Conservation (phyloP, 2,888 invertebrate species). For the Cryptophagus acutangulus region DNA sequence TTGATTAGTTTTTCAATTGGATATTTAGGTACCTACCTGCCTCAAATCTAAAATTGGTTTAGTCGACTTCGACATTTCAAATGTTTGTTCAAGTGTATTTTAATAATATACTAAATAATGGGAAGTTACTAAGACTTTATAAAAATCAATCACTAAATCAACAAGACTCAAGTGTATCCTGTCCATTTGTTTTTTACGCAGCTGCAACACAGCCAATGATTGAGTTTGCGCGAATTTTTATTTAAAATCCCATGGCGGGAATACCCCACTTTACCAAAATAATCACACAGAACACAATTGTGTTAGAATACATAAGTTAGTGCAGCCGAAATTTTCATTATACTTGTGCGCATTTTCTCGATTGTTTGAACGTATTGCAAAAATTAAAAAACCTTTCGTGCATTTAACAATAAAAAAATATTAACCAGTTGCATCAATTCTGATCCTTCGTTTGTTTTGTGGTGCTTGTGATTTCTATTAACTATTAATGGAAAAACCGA, state of each 20-base stretch:
- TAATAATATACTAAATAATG: too few relatives aligned
- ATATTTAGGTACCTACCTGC: conserved; percentile 50
- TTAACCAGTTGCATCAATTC: too few relatives aligned
- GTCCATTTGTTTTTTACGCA: too few relatives aligned
- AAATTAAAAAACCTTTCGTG: too few relatives aligned
- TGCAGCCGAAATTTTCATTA: conserved; percentile 20
- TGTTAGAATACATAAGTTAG: conserved; percentile 34
- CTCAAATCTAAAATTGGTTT: conserved; percentile 53
- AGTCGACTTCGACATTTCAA: conserved; percentile 18
- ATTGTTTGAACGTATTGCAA: conserved; percentile 3
- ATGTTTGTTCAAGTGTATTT: too few relatives aligned
- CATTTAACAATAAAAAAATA: too few relatives aligned
- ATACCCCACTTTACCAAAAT: conserved; percentile 44
- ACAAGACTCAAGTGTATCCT: too few relatives aligned
- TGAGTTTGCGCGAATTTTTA: conserved; percentile 16
- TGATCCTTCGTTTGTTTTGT: too few relatives aligned
- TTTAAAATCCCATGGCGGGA: conserved; percentile 41
- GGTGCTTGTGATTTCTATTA: too few relatives aligned
- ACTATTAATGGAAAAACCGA: conserved; percentile 40
- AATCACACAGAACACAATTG: conserved; percentile 41
- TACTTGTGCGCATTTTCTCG: neutral
- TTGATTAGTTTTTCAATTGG: neutral
- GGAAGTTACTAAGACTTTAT: too few relatives aligned
- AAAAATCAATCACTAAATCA: too few relatives aligned
- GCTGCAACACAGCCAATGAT: too few relatives aligned